Evolutionary conservation across 2,888 invertebrate species (phyloP).

Genomic region (Drosophila buzzatii): DNA sequence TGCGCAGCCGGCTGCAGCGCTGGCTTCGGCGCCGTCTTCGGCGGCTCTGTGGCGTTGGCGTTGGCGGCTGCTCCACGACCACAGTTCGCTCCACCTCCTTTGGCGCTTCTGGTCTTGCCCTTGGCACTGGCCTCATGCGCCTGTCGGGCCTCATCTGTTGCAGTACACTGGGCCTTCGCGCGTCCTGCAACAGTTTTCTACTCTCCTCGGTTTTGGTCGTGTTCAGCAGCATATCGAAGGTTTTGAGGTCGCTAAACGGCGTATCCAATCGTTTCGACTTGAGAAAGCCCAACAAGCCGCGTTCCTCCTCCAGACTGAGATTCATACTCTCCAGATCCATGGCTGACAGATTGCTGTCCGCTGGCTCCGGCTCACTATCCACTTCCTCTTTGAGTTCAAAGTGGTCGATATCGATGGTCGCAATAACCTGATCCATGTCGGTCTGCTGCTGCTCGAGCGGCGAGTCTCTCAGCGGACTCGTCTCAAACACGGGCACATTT

Average conservation of each 20-base stretch:
- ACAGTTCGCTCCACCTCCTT: not conserved
- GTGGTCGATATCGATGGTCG: not conserved
- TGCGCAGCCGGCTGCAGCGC: no score
- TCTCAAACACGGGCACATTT: no score
- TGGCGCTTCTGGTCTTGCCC: not conserved
- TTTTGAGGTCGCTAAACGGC: slow-evolving; percentile 26
- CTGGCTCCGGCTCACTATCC: not conserved
- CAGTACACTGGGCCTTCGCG: slow-evolving; percentile 5
- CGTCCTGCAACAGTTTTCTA: not conserved
- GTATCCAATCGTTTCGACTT: slow-evolving; percentile 17
- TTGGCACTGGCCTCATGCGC: not conserved
- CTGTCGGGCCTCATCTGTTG: not conserved
- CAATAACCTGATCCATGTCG: not conserved
- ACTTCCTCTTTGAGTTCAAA: accelerated
- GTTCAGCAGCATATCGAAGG: slow-evolving; percentile 19
- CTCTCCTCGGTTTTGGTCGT: not conserved
- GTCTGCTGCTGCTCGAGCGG: no score
- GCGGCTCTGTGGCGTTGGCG: no score
- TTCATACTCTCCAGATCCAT: slow-evolving; percentile 4
- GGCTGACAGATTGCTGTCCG: not conserved
- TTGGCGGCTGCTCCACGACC: not conserved
- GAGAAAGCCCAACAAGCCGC: slow-evolving; percentile 17
- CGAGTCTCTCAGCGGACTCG: no score
- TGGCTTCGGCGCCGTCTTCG: no score
- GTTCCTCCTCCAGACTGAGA: slow-evolving; percentile 24